Evolutionary conservation across 1,140 invertebrate species (phyloP), one percentile per base, ranked within the genome.

Genomic region (Pomacea maculata): DNA sequence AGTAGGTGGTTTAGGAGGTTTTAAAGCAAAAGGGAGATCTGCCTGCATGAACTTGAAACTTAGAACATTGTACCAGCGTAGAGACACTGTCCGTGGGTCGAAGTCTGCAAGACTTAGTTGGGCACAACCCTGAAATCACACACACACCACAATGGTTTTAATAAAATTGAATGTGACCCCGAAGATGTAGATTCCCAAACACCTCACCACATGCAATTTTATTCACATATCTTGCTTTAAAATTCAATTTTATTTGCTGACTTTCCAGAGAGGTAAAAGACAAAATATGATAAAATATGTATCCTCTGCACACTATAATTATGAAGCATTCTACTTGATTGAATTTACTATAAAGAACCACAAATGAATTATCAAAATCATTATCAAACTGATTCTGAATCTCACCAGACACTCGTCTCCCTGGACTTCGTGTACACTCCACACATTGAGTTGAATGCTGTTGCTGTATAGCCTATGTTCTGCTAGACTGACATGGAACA

Each of bases 41-140:
- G 92, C 91, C 85, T 95, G 95, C 93, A 97, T 95, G 88, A 95
- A 96, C 85, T 95, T 94, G 89, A 97, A 96, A 86, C 96, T 96
- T 19, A 98, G 93, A 78, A 98, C 95, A 89, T 98, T 98, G 92
- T 98, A 98, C 97, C 97, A 99, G 90, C 96, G 96, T 52, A 95
- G 93, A 25, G 94, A 95, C 52, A 95, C 94, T 19, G 93, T 93
- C 82, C 96, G 95, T 2, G 95, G 94, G 89, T 95, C 95, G 89
- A 98, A 99, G 92, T 98, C 97, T 78, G 97, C 97, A 85, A 99
- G 92, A 89, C 97, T 98, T 80, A 98, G 96, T 95, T 98, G 97
- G 78, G 96, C 95, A 90, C 96, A 97, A 88, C 97, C 97, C 97
- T 98, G 91, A 17, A 92, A 87, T 55, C 11, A 52, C 11, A 34